Percentiles rank a stretch among this genome's conserved stretches.
Conservation (phyloP, 2,888 invertebrate species). For the Hypomecis atomaria region DNA sequence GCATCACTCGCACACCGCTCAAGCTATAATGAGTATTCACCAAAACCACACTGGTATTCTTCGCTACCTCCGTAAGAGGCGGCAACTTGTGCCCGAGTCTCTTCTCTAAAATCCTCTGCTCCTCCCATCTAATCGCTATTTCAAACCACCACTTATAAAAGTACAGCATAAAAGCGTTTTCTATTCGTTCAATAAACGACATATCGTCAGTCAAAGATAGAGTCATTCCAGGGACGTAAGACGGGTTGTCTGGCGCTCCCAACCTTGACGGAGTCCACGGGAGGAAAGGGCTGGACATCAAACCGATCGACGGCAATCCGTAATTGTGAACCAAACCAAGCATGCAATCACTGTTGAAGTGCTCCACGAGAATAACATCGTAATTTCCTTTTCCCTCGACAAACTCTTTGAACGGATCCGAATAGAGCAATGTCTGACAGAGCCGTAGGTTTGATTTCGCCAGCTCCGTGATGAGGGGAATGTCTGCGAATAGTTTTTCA, state of each 20-base stretch:
- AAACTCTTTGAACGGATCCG: constrained; percentile 57
- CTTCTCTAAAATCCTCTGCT: constrained; percentile 59
- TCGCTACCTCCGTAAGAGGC: constrained; percentile 61
- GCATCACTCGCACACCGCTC: constrained; percentile 68
- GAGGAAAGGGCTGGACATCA: constrained; percentile 68
- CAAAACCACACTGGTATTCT: constrained; percentile 74
- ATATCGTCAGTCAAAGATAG: constrained; percentile 60
- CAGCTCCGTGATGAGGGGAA: constrained; percentile 42
- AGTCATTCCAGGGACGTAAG: constrained; percentile 66
- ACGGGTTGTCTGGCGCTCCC: constrained; percentile 70
- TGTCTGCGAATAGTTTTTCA: constrained; percentile 44
- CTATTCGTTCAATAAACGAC: constrained; percentile 67
- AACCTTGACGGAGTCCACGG: constrained; percentile 68
- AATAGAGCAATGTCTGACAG: constrained; percentile 58
- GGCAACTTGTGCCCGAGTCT: constrained; percentile 65
- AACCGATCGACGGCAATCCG: constrained; percentile 65
- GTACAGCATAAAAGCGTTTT: constrained; percentile 65
- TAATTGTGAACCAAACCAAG: constrained; percentile 72
- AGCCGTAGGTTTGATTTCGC: constrained; percentile 48
- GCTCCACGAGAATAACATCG: constrained; percentile 77
- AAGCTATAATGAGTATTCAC: constrained; percentile 75
- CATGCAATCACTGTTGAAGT: constrained; percentile 79
- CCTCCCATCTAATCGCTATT: constrained; percentile 49
- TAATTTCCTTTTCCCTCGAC: constrained; percentile 62
- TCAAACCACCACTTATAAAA: constrained; percentile 55